phyloP scores from a whole-genome alignment of 2,888 invertebrate genomes.

The Acanthococcus lagerstroemiae region DNA sequence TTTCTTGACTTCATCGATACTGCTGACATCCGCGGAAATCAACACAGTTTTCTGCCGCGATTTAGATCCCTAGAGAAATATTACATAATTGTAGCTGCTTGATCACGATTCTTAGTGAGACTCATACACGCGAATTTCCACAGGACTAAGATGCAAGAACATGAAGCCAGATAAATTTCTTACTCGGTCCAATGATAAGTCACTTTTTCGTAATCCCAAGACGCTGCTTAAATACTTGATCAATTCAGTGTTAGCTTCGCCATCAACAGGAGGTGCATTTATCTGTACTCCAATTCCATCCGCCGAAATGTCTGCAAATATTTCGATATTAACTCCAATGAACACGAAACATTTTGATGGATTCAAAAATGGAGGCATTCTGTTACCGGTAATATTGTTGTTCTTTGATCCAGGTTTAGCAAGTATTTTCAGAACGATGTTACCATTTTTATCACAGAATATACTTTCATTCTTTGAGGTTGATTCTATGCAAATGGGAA shows the following conservation, averaged over 20 bases:
- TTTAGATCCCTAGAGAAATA: constrained; percentile 45
- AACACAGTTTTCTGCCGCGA: constrained; percentile 50
- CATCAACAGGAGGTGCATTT: constrained; percentile 68
- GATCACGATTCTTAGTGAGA: no score
- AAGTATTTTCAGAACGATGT: constrained; percentile 53
- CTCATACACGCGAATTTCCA: no score
- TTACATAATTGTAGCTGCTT: constrained; percentile 16
- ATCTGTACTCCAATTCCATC: constrained; percentile 67
- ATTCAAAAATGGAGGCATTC: no score
- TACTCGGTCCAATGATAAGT: constrained; percentile 55
- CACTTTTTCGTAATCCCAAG: constrained; percentile 59
- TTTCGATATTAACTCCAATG: neutral
- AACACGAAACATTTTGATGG: neutral
- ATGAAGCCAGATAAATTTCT: no score
- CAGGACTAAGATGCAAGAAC: no score
- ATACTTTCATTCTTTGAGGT: neutral
- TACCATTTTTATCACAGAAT: constrained; percentile 48
- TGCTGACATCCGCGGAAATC: constrained; percentile 37
- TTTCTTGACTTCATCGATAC: neutral
- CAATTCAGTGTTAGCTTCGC: constrained; percentile 68
- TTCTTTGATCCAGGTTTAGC: constrained; percentile 68
- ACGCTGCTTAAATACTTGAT: constrained; percentile 59
- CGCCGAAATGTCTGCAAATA: constrained; percentile 45
- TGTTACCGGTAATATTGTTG: constrained; percentile 53
- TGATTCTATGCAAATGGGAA: neutral